These are phyloP conservation scores for Bucco capensis DNA, from an alignment of 2,113 vertebrate species.

Conservation along the genomic window DNA sequence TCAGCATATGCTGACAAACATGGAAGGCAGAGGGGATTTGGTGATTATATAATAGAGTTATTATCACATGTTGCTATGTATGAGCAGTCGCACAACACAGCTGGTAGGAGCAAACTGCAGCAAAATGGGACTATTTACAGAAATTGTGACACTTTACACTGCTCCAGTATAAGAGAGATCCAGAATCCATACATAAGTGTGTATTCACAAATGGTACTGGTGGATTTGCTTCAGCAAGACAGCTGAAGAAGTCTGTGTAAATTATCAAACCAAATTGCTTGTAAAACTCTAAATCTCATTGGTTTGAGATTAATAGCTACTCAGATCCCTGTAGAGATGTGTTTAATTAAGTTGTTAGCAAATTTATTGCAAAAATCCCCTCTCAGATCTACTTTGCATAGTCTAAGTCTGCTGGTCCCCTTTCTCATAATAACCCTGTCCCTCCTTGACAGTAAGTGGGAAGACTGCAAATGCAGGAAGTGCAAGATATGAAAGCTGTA, in stretches of 20 bases:
- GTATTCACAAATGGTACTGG: background rate
- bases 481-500: background rate
- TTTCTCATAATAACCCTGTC: background rate
- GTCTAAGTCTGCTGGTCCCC: background rate
- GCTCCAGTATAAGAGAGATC: background rate
- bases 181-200: background rate
- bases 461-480: background rate
- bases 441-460: background rate
- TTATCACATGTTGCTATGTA: background rate
- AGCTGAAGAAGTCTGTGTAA: background rate
- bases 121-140: background rate
- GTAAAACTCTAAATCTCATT: conserved; percentile 27
- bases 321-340: conserved; percentile 13
- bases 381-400: background rate
- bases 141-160: background rate
- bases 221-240: background rate
- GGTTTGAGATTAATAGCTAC: conserved; percentile 2
- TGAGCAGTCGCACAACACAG: background rate
- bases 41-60: background rate
- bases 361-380: conserved; percentile 16
- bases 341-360: conserved; percentile 42
- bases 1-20: background rate
- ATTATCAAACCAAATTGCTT: conserved; percentile 5
- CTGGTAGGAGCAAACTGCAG: background rate
- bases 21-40: background rate